Evolutionary conservation across 2,113 vertebrate genomes (phyloP).

Genomic region (Benitochromis conjunctus): DNA sequence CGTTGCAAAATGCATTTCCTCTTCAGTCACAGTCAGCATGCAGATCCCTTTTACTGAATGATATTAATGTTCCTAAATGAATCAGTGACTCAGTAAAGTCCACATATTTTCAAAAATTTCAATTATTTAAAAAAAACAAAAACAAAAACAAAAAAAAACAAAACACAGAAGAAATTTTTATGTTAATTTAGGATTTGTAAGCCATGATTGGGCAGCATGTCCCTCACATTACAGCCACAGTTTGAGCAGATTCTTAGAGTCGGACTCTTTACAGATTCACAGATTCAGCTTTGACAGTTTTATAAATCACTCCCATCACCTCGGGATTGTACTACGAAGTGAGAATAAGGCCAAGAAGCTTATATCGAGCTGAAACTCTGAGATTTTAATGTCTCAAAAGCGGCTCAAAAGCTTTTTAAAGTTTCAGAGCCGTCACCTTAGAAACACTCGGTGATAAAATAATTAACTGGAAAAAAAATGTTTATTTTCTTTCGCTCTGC

Average conservation of each 20-base stretch:
- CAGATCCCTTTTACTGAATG: not conserved
- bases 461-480: no score
- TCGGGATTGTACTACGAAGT: not conserved
- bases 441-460: no score
- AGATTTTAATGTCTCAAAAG: not conserved
- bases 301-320: not conserved
- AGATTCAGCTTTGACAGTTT: not conserved
- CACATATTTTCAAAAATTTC: rapidly evolving
- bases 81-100: not conserved
- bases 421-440: no score
- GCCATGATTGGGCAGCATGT: not conserved
- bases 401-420: no score
- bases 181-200: not conserved
- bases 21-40: not conserved
- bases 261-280: not conserved
- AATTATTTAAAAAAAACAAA: not conserved
- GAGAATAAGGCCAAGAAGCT: not conserved
- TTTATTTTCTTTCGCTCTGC: no score
- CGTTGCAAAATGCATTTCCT: not conserved
- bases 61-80: not conserved
- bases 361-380: not conserved
- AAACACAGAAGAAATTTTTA: rapidly evolving
- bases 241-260: not conserved
- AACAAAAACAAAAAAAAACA: not conserved
- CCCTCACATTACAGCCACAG: not conserved